Conservation (phyloP, 2,113 vertebrate genomes). For the Chamaea fasciata region DNA sequence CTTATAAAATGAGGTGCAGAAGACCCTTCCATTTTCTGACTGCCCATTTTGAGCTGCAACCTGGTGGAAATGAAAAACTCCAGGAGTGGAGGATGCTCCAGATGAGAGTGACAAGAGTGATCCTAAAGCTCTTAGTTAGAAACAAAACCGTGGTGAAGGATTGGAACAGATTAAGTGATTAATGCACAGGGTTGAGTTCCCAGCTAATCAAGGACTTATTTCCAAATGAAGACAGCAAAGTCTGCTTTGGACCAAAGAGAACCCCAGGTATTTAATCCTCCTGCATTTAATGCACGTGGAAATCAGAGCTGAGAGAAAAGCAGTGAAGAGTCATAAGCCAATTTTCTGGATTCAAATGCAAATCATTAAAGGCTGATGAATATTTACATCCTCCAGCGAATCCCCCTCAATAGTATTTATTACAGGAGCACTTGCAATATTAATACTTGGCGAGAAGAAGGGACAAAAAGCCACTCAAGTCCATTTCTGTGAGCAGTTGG, state of each 20-base stretch:
- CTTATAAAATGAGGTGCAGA: not conserved
- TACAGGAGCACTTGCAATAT: slow-evolving; percentile 16
- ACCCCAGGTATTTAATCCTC: slow-evolving; percentile 30
- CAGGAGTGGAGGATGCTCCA: not conserved
- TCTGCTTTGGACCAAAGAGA: slow-evolving; percentile 20
- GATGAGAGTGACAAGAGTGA: not conserved
- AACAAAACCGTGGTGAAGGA: not conserved
- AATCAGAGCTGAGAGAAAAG: slow-evolving; percentile 32
- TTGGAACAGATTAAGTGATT: slow-evolving; percentile 1
- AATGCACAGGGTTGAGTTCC: not conserved
- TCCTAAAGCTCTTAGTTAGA: not conserved
- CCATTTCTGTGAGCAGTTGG: not conserved
- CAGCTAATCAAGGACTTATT: slow-evolving; percentile 18
- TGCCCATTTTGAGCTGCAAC: not conserved
- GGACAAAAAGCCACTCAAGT: not conserved
- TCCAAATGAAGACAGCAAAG: slow-evolving; percentile 24
- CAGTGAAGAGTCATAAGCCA: slow-evolving; percentile 35
- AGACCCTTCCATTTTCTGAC: not conserved
- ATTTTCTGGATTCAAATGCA: slow-evolving; percentile 63
- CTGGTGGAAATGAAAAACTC: not conserved
- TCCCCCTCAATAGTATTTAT: not conserved
- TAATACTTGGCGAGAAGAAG: not conserved
- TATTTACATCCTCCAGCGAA: slow-evolving; percentile 43
- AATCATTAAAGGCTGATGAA: slow-evolving; percentile 48
- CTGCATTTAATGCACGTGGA: not conserved